phyloP scores from a whole-genome alignment of 2,797 vertebrate species.

The Morus bassanus region DNA sequence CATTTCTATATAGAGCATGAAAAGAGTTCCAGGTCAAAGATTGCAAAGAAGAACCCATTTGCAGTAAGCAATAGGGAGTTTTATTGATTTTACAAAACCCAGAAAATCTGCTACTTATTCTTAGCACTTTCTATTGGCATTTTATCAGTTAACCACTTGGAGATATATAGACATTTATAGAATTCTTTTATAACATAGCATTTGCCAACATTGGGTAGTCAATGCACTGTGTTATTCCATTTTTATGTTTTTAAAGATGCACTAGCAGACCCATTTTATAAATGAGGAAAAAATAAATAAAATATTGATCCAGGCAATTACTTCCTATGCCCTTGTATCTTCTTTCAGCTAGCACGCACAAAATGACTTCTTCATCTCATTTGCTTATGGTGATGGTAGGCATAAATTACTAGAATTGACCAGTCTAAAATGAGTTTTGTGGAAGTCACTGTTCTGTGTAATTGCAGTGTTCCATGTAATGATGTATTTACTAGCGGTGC shows the following conservation, averaged over 20 bases:
- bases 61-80: background rate
- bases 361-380: constrained; percentile 27
- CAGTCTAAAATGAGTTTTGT: constrained; percentile 27
- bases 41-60: background rate
- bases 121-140: background rate
- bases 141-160: background rate
- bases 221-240: background rate
- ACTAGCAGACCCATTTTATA: background rate
- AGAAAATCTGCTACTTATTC: background rate
- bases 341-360: background rate
- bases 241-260: background rate
- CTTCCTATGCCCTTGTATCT: background rate
- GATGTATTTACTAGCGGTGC: background rate
- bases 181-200: background rate
- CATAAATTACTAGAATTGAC: constrained; percentile 41
- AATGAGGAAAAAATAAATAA: constrained; percentile 13
- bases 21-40: background rate
- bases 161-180: background rate
- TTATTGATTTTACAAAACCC: background rate
- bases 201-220: background rate
- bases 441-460: constrained; percentile 42
- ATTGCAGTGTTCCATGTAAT: constrained; percentile 12
- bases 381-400: constrained; percentile 11
- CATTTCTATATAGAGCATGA: background rate
- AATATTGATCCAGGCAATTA: constrained; percentile 17